A percentile compares a stretch with the other conserved stretches of the same genome.
phyloP scores from a whole-genome alignment of 2,797 vertebrate genomes.

The Lutjanus campechanus region DNA sequence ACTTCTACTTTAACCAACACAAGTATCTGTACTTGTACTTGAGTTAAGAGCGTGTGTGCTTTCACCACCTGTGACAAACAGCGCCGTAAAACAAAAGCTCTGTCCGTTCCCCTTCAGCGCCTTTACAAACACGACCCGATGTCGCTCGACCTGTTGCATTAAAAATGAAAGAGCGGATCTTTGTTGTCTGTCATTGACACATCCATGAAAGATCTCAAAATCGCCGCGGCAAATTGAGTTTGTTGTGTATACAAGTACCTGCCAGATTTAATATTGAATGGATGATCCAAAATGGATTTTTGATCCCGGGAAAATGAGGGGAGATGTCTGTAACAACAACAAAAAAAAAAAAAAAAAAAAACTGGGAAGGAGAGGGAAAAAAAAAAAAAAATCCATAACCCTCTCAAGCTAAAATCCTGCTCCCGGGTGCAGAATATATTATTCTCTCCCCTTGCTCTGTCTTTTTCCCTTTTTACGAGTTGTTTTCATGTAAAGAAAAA shows the following conservation, averaged over 20 bases:
- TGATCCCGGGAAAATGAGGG: constrained; percentile 90
- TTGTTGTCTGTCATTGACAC: constrained; percentile 82
- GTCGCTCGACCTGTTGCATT: constrained; percentile 64
- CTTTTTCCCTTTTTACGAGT: constrained; percentile 85
- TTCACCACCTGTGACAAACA: too few species aligned
- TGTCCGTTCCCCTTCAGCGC: neutral
- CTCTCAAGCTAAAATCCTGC: constrained; percentile 85
- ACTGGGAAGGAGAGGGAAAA: constrained; percentile 20
- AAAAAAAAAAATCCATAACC: constrained; percentile 82
- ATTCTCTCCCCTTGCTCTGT: constrained; percentile 68
- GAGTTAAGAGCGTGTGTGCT: too few species aligned
- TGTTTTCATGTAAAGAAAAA: constrained; percentile 93
- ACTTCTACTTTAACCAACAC: too few species aligned
- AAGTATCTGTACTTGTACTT: too few species aligned
- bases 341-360: constrained; percentile 44
- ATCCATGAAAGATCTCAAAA: constrained; percentile 88
- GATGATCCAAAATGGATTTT: constrained; percentile 89
- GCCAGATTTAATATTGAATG: constrained; percentile 91
- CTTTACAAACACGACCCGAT: neutral
- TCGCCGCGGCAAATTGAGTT: constrained; percentile 88
- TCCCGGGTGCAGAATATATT: constrained; percentile 84
- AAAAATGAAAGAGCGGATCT: constrained; percentile 76
- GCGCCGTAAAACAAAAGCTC: neutral
- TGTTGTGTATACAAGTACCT: constrained; percentile 90
- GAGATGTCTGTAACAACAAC: constrained; percentile 84